phyloP scores from a whole-genome alignment of 2,888 invertebrate genomes.

The Meganola albula region DNA sequence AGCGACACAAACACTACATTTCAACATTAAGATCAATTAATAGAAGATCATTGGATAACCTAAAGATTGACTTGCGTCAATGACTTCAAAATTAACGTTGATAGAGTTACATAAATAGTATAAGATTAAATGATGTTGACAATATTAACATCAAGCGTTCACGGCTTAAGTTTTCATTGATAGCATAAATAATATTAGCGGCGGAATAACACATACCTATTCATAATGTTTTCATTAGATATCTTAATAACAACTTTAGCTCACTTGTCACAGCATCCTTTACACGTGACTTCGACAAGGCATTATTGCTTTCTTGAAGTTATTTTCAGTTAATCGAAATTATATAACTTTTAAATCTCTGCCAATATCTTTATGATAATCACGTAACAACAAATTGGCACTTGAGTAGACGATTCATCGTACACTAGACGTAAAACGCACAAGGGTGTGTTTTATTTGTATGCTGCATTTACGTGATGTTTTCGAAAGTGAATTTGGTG shows the following conservation, averaged over 20 bases:
- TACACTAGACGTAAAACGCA: conserved; percentile 40
- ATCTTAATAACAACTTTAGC: neutral
- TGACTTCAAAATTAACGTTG: conserved; percentile 39
- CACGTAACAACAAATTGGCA: conserved; percentile 21
- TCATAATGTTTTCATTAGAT: conserved; percentile 9
- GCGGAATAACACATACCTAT: conserved; percentile 30
- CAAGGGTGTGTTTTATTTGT: conserved; percentile 51
- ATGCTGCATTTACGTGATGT: conserved; percentile 53
- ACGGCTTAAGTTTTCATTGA: conserved; percentile 55
- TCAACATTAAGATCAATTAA: conserved; percentile 47
- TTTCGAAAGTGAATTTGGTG: conserved; percentile 55
- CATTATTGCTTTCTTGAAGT: conserved; percentile 1
- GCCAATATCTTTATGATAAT: conserved; percentile 2
- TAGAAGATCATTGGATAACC: conserved; percentile 46
- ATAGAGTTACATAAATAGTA: conserved; percentile 32
- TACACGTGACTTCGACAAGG: too few species aligned
- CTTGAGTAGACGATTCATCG: conserved; percentile 31
- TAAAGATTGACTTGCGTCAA: conserved; percentile 58
- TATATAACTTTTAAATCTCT: too few species aligned
- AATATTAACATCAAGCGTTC: too few species aligned
- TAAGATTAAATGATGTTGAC: conserved; percentile 45
- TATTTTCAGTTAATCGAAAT: neutral
- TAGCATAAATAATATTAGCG: conserved; percentile 40
- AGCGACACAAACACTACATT: conserved; percentile 9
- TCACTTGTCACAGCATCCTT: too few species aligned